Percentiles rank a stretch among this genome's conserved stretches.
These are phyloP conservation scores for Atta colombica DNA, from an alignment of 1,140 invertebrate species.

Conservation along the genomic window DNA sequence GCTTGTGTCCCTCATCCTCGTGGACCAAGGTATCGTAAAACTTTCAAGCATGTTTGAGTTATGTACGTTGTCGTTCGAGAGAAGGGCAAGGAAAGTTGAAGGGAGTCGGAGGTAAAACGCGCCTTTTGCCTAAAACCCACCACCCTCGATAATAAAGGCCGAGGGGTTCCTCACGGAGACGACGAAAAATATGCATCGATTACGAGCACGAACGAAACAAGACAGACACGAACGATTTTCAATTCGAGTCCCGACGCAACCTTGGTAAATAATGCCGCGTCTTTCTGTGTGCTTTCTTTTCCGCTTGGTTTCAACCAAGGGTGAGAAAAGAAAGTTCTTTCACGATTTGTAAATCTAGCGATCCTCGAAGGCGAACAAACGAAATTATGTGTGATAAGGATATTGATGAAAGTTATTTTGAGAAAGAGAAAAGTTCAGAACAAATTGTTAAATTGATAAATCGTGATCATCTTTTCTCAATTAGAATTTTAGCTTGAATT, in stretches of 20 bases:
- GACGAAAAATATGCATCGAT: slow-evolving; percentile 68
- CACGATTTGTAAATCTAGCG: slow-evolving; percentile 64
- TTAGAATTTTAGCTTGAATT: background rate
- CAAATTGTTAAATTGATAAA: slow-evolving; percentile 2
- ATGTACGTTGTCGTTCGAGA: slow-evolving; percentile 47
- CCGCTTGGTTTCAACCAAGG: slow-evolving; percentile 4
- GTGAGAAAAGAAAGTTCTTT: slow-evolving; percentile 58
- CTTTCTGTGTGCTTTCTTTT: slow-evolving; percentile 22
- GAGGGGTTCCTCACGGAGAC: background rate
- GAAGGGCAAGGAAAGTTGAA: background rate
- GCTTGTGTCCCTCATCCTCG: slow-evolving; percentile 10
- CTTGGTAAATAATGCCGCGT: slow-evolving; percentile 69
- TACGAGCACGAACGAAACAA: slow-evolving; percentile 38
- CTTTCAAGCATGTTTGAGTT: slow-evolving; percentile 50
- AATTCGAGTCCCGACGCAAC: slow-evolving; percentile 46
- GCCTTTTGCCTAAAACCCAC: slow-evolving; percentile 5
- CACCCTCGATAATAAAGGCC: slow-evolving; percentile 13
- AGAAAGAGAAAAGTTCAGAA: slow-evolving; percentile 4
- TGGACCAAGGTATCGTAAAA: slow-evolving; percentile 44
- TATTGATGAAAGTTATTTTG: background rate
- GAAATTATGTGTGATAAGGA: background rate
- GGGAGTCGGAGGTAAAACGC: slow-evolving; percentile 15
- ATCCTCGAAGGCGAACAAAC: slow-evolving; percentile 50
- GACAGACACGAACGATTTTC: slow-evolving; percentile 30
- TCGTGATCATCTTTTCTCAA: background rate